Evolutionary conservation across 2,113 vertebrate species (phyloP), one percentile per base, ranked within the genome.

Genomic region (Sylvietta virens): DNA sequence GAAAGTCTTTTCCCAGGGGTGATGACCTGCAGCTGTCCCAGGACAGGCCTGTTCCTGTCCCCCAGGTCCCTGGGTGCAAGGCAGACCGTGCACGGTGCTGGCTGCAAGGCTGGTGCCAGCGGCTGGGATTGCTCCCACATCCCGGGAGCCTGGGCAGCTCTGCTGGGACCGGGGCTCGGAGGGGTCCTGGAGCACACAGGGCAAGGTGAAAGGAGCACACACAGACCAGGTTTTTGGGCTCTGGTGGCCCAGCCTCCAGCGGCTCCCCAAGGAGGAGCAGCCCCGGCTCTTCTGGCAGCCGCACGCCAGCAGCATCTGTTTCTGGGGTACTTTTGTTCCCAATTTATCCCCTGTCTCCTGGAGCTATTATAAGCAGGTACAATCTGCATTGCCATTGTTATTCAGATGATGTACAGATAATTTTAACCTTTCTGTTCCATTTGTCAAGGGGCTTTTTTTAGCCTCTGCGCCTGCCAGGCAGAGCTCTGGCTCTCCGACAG

Each of bases 351-450:
- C 88, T 83, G 95, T 95, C 89, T 95, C 82, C 87, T 15, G 65
- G 66, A 96, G 94, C 94, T 97, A 94, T 96, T 96, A 82, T 94
- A 90, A 95, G 95, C 86, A 96, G 90, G 88, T 96, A 94, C 92
- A 86, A 93, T 96, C 84, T 94, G 94, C 90, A 88, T 95, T 57
- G 64, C 95, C 88, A 95, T 97, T 97, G 96, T 97, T 96, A 95
- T 97, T 95, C 95, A 96, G 95, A 97, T 96, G 94, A 96, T 91
- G 93, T 94, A 87, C 86, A 80, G 95, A 91, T 97, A 96, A 95
- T 96, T 96, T 96, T 95, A 96, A 94, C 95, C 92, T 96, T 95
- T 93, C 95, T 93, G 82, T 97, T 97, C 93, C 95, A 92, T 95
- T 96, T 92, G 95, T 95, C 96, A 94, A 85, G 90, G 67, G 85